Percentiles rank a stretch among this genome's conserved stretches.
These are phyloP conservation scores for Zygothrica quintamaculata DNA, from an alignment of 2,888 invertebrate genomes.

Conservation along the genomic window DNA sequence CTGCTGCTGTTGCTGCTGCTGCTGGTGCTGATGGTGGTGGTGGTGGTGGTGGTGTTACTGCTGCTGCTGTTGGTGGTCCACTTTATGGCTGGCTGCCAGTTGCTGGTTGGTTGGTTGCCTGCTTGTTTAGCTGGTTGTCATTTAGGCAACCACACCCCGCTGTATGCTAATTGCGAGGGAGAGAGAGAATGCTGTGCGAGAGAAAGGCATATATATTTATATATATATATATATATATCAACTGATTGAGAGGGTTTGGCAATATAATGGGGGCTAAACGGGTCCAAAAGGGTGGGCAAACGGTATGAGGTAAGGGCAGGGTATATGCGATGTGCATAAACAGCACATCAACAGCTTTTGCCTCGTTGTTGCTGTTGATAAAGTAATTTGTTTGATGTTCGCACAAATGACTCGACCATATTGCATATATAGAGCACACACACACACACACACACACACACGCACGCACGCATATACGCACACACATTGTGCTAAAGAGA, in stretches of 20 bases:
- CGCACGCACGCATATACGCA: constrained; percentile 7
- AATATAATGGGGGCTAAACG: not conserved
- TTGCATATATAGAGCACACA: constrained; percentile 49
- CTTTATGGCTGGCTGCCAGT: constrained; percentile 78
- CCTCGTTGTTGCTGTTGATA: constrained; percentile 66
- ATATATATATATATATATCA: too few relatives aligned
- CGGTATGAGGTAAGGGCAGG: not conserved
- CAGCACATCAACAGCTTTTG: constrained; percentile 76
- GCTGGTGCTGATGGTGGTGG: constrained; percentile 16
- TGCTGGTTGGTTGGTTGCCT: constrained; percentile 61
- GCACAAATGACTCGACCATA: constrained; percentile 60
- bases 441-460: constrained; percentile 34
- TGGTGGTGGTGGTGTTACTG: constrained; percentile 35
- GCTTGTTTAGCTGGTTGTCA: constrained; percentile 58
- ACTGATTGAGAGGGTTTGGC: constrained; percentile 15
- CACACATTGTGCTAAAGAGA: constrained; percentile 33
- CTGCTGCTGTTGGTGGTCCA: constrained; percentile 74
- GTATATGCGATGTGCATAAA: constrained; percentile 57
- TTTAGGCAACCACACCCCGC: constrained; percentile 75
- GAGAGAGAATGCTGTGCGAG: constrained; percentile 28
- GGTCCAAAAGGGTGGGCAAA: not conserved
- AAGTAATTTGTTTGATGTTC: constrained; percentile 79
- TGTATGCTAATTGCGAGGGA: constrained; percentile 76
- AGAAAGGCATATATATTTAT: too few relatives aligned
- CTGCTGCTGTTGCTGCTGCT: constrained; percentile 15